These are phyloP conservation scores for Gambusia yucatana DNA, from an alignment of 2,797 vertebrate genomes.

Conservation along the genomic window DNA sequence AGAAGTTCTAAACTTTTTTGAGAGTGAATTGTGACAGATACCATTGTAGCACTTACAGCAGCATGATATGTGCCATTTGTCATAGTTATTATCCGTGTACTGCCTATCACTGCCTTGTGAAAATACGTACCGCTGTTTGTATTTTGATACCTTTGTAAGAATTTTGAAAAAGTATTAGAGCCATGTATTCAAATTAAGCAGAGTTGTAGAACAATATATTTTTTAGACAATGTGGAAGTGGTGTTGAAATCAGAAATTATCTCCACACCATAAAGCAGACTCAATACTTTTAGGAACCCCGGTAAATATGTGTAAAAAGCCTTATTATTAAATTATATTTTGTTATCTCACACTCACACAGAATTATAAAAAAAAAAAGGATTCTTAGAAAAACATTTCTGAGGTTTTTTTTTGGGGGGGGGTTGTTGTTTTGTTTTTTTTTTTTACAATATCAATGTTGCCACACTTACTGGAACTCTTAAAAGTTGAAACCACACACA, in stretches of 20 bases:
- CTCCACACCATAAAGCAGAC: not conserved
- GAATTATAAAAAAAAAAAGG: not conserved
- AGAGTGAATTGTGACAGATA: constrained; percentile 13
- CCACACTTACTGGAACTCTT: not conserved
- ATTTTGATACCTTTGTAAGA: constrained; percentile 37
- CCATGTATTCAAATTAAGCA: constrained; percentile 37
- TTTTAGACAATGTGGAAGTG: constrained; percentile 2
- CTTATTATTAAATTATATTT: not conserved
- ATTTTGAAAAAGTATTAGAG: constrained; percentile 29
- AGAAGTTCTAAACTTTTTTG: constrained; percentile 39
- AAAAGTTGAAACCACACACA: not conserved
- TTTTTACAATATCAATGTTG: not conserved
- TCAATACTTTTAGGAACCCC: not conserved
- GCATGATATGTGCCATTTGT: constrained; percentile 41
- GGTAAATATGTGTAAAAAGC: not conserved
- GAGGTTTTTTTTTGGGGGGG: not conserved
- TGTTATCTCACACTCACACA: not conserved
- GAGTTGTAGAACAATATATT: constrained; percentile 23
- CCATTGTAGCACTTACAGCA: constrained; percentile 76
- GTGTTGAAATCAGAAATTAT: constrained; percentile 12
- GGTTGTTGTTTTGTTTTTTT: too few species aligned
- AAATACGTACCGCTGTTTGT: constrained; percentile 63
- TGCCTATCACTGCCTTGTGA: constrained; percentile 72
- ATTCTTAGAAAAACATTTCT: not conserved
- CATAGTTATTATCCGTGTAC: constrained; percentile 29